Base-by-base conservation (phyloP, 2,113 vertebrate species). In the Choloepus hoffmanni region DNA sequence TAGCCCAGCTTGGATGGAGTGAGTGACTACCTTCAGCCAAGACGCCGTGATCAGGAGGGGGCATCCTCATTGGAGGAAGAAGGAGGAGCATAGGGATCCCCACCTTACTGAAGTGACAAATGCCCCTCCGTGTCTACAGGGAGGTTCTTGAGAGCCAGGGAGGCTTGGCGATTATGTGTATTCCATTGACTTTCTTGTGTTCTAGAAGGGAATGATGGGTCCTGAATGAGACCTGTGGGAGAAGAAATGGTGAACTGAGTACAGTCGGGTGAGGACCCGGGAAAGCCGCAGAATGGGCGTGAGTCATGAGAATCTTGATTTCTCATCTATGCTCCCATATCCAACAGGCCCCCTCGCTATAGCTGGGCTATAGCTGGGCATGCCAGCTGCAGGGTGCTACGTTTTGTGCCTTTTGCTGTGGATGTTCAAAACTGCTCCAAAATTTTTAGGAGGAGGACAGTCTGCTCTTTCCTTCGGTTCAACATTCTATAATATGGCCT, bases 401-500 rank as follows among this genome's bases (percentile, higher is more conserved):
- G 21, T 48, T 45, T 36, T 67, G 50, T 55, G 40, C 2, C 40
- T 24, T 60, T 50, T n/a, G 13, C 91, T 10, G 0, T 1, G 18
- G 68, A 8, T 8, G 6, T 8, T 53, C 16, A 60, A 23, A 36
- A 12, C 28, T 53, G 24, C 24, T 33, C 15, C 58, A 26, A 50
- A 1, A 33, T 26, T 55, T 76, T n/a, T 48, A 74, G 45, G 67
- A 90, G 74, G 94, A 90, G 28, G 50, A 43, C 33, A 40, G 50
- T 60, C 81, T 18, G 8, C 26, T 19, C n/a, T 7, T 36, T 13
- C 43, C 30, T 12, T 11, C 91, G 91, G 45, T 86, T 96, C 5
- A 11, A 87, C 92, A 81, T 90, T 83, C 88, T 63, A 81, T 53
- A 63, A 76, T 92, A 73, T 15, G 55, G 85, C 50, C 91, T 48